Evolutionary conservation across 2,888 invertebrate species (phyloP).

Genomic region (Philereme transversata): DNA sequence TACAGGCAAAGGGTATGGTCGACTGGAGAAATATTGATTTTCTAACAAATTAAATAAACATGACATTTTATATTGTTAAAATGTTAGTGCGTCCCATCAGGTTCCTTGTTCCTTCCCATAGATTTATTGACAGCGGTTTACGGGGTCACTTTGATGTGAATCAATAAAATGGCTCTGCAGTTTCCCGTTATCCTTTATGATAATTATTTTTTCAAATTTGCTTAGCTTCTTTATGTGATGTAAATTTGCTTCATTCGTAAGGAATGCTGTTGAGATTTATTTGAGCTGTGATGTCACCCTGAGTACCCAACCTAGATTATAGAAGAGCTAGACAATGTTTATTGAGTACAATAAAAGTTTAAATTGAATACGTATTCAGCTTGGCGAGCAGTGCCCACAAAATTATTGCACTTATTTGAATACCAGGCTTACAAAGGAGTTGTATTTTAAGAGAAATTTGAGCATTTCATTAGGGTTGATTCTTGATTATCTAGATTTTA

Average conservation of each 20-base stretch:
- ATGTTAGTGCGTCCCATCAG: conserved; percentile 16
- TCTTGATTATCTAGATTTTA: conserved; percentile 12
- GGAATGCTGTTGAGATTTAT: conserved; percentile 50
- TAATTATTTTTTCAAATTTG: conserved; percentile 35
- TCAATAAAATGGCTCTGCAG: conserved; percentile 9
- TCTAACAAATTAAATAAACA: background rate
- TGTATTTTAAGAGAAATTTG: too few relatives aligned
- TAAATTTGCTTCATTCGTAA: conserved; percentile 42
- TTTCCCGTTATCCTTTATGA: conserved; percentile 37
- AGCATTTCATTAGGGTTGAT: background rate
- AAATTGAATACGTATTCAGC: conserved; percentile 1
- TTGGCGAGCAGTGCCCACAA: background rate
- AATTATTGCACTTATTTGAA: too few relatives aligned
- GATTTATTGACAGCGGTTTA: conserved; percentile 24
- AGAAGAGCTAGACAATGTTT: conserved; percentile 14
- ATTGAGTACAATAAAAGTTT: conserved; percentile 9
- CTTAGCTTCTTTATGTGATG: conserved; percentile 34
- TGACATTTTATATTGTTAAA: conserved; percentile 12
- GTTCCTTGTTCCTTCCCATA: conserved; percentile 1
- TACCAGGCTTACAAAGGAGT: too few relatives aligned
- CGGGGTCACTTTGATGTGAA: conserved; percentile 19
- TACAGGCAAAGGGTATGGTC: too few relatives aligned
- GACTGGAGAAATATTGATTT: too few relatives aligned
- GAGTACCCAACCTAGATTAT: conserved; percentile 21
- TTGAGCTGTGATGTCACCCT: conserved; percentile 53